Percentiles rank a stretch among this genome's conserved stretches.
Conservation (phyloP, 2,888 invertebrate genomes). For the Cantharis rustica region DNA sequence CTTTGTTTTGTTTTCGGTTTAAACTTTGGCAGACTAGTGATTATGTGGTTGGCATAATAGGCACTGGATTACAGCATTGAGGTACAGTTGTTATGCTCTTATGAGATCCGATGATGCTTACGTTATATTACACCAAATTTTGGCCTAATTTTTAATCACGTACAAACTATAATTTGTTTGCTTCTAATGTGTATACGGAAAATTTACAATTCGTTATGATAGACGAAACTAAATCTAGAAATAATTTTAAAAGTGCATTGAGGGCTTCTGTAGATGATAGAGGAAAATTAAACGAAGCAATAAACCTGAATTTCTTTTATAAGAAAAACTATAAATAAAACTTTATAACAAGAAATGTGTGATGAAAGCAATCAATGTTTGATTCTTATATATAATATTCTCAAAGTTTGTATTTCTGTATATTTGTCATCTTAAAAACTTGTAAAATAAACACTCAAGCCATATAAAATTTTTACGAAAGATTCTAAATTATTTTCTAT, state of each 20-base stretch:
- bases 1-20: background rate
- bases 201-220: background rate
- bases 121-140: background rate
- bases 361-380: too few relatives aligned
- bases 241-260: background rate
- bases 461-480: too few relatives aligned
- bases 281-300: too few relatives aligned
- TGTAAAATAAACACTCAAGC: too few relatives aligned
- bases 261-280: too few relatives aligned
- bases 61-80: background rate
- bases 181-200: background rate
- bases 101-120: background rate
- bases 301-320: too few relatives aligned
- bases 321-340: too few relatives aligned
- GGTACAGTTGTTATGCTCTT: background rate
- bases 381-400: too few relatives aligned
- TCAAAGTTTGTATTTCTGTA: too few relatives aligned
- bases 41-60: background rate
- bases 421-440: too few relatives aligned
- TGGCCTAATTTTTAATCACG: background rate
- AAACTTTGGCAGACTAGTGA: background rate
- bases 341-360: too few relatives aligned
- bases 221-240: background rate
- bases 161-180: background rate
- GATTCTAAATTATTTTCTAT: too few relatives aligned